Evolutionary conservation across 2,888 invertebrate genomes (phyloP).

Genomic region (Nezara viridula): DNA sequence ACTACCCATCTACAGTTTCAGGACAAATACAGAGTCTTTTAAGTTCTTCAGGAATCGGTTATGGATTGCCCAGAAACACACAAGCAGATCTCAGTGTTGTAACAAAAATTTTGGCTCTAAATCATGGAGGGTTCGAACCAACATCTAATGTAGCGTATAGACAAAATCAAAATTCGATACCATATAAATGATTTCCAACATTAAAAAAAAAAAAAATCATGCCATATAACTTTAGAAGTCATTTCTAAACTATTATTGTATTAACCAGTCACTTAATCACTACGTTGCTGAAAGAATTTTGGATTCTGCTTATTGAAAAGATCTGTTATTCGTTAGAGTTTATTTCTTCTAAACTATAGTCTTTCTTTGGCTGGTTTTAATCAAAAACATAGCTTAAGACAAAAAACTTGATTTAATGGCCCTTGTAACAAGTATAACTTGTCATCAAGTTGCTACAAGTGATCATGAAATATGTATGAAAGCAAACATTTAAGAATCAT

Average conservation of each 20-base stretch:
- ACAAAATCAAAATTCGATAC: background rate
- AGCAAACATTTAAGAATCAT: background rate
- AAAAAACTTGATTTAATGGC: background rate
- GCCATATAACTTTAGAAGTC: background rate
- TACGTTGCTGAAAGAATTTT: background rate
- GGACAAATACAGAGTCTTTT: conserved; percentile 62
- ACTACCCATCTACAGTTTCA: conserved; percentile 58
- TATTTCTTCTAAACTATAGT: background rate
- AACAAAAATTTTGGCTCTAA: conserved; percentile 83
- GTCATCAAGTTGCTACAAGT: background rate
- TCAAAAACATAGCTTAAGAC: background rate
- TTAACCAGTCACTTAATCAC: background rate
- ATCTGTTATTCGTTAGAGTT: background rate
- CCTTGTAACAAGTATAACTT: background rate
- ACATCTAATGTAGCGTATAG: background rate
- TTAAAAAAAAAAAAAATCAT: background rate
- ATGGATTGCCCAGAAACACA: conserved; percentile 69
- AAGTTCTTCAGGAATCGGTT: conserved; percentile 47
- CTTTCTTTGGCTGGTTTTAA: background rate
- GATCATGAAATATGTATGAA: background rate
- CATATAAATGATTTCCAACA: background rate
- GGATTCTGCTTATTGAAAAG: background rate
- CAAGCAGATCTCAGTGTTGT: conserved; percentile 86
- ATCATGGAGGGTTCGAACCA: conserved; percentile 74
- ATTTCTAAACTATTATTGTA: background rate